Percentiles rank a stretch among this genome's conserved stretches.
phyloP scores from a whole-genome alignment of 2,113 vertebrate species.

The Callaeas wilsoni region DNA sequence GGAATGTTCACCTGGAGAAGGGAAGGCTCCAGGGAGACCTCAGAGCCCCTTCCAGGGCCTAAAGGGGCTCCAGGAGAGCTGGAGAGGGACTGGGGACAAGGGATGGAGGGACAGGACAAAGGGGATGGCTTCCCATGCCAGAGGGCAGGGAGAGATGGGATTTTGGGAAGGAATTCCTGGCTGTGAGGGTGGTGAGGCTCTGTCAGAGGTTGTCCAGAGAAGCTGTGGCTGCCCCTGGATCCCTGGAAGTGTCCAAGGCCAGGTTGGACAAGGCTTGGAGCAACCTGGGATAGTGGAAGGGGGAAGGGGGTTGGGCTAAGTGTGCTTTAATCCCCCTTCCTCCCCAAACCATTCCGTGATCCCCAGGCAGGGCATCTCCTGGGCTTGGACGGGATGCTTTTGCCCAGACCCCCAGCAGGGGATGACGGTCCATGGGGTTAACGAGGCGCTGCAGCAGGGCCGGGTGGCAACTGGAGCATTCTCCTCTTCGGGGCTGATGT shows the following conservation, averaged over 20 bases:
- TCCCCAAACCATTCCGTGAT: not conserved
- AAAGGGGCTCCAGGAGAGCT: not conserved
- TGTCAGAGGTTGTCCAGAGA: fast-evolving
- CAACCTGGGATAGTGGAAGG: fast-evolving
- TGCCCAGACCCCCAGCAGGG: fast-evolving
- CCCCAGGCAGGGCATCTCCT: not conserved
- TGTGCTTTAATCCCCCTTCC: not conserved
- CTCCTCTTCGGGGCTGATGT: fast-evolving
- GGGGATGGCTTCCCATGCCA: not conserved
- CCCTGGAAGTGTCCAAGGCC: not conserved
- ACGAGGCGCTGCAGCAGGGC: fast-evolving
- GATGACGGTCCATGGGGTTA: fast-evolving
- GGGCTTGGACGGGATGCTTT: too few species aligned
- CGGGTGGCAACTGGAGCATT: fast-evolving
- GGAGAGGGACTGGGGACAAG: not conserved
- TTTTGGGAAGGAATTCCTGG: fast-evolving
- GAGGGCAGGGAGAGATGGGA: not conserved
- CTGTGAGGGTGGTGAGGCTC: fast-evolving
- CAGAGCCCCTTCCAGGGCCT: not conserved
- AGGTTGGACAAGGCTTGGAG: fast-evolving
- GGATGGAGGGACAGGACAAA: not conserved
- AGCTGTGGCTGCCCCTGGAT: not conserved
- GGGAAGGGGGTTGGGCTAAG: fast-evolving
- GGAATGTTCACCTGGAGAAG: fast-evolving
- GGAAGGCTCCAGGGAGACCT: not conserved